These are phyloP conservation scores for Dasypolia templi DNA, from an alignment of 2,888 invertebrate species.

Conservation along the genomic window DNA sequence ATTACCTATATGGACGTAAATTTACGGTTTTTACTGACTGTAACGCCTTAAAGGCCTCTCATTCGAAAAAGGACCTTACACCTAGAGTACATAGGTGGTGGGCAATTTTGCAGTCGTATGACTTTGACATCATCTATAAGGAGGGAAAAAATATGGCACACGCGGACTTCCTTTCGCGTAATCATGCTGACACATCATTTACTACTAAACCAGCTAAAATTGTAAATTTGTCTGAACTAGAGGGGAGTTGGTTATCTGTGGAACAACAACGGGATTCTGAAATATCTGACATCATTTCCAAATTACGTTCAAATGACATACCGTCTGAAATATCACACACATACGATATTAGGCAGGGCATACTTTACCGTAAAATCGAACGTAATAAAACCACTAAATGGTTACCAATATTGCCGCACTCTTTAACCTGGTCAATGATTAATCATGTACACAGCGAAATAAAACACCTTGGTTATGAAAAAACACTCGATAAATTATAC, in stretches of 20 bases:
- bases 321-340: background rate
- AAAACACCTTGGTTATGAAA: slow-evolving; percentile 16
- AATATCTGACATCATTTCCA: background rate
- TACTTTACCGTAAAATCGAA: background rate
- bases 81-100: background rate
- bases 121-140: background rate
- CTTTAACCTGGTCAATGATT: background rate
- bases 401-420: background rate
- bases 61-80: background rate
- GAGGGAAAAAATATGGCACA: slow-evolving; percentile 3
- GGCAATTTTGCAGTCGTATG: background rate
- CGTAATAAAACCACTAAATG: background rate
- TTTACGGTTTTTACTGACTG: slow-evolving; percentile 8
- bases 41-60: background rate
- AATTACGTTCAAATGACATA: background rate
- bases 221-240: background rate
- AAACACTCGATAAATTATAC: slow-evolving; percentile 16
- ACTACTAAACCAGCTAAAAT: background rate
- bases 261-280: slow-evolving; percentile 3
- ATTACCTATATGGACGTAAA: background rate
- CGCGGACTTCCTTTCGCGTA: background rate
- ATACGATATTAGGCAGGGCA: background rate
- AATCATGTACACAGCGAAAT: background rate
- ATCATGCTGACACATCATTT: background rate
- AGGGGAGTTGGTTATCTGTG: background rate